Evolutionary conservation across 2,888 invertebrate species (phyloP), one percentile per base, ranked within the genome.

Genomic region (Hirtodrosophila trivittata): DNA sequence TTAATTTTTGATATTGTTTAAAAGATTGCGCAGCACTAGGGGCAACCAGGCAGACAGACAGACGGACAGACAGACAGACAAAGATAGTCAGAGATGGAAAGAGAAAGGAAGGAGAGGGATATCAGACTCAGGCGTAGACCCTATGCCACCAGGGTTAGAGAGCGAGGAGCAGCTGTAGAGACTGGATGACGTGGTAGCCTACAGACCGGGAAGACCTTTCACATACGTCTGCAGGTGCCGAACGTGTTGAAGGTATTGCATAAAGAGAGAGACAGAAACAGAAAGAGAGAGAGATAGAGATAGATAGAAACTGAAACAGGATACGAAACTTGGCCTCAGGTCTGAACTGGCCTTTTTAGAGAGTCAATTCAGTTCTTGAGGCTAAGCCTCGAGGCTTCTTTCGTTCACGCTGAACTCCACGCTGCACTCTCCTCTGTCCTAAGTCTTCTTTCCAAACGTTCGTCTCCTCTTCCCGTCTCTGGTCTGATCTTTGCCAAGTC

Each of bases 1-100:
- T 82, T 82, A 82, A 82, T 82, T 85, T 85, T 85, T 85, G 82
- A 82, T 84, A 77, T 82, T 82, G 87, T 54, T 77, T 70, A 77
- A 72, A 62, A 67, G 85, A 82, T 84, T 76, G 80, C 67, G 42
- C 49, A 57, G 42, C 49, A 57, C 49, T 51, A 70, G 62, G 37
- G 32, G 28, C 9, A 46, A 25, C 28, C 10, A 5, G 26, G 10
- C 8, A 9, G 25, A 5, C 3, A 12, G 18, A 12, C 14, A 0
- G 10, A 12, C 13, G 4, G 3, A 9, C 7, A 12, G 16, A 6
- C 12, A 18, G 12, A 38, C 35, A 41, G 13, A 5, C 13, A n/a
- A 12, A 7, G 32, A 3, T 8, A 1, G 30, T 9, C 25, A 14
- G 3, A 14, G 18, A 38, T 28, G 30, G n/a, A 12, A 1, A 26